phyloP scores from a whole-genome alignment of 2,888 invertebrate species.

The Polietes domitor region DNA sequence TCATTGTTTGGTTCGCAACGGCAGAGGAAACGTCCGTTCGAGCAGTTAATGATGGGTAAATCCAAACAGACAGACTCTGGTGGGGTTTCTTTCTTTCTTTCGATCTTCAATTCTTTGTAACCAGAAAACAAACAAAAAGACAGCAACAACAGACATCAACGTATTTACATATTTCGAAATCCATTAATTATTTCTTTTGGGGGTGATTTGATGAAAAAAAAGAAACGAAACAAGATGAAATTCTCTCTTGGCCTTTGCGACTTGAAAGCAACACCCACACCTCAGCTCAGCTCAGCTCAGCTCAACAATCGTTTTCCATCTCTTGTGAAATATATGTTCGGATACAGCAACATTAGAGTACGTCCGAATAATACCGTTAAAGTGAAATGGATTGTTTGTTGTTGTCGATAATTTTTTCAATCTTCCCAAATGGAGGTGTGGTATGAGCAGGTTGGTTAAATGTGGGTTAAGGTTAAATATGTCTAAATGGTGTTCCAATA shows the following conservation, averaged over 20 bases:
- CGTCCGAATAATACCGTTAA: conserved; percentile 39
- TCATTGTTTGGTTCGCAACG: conserved; percentile 13
- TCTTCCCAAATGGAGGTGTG: not conserved
- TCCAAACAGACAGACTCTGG: not conserved
- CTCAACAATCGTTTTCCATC: not conserved
- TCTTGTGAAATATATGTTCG: conserved; percentile 32
- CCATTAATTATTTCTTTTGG: conserved; percentile 46
- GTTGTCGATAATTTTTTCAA: not conserved
- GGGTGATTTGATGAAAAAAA: conserved; percentile 18
- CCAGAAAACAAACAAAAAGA: conserved; percentile 8
- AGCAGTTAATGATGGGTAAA: conserved; percentile 47
- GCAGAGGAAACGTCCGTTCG: conserved; percentile 25
- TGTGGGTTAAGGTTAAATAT: not conserved
- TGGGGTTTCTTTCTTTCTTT: not conserved
- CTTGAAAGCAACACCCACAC: conserved; percentile 59
- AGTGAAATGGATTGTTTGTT: conserved; percentile 27
- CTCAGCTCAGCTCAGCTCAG: no score
- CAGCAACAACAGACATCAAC: not conserved
- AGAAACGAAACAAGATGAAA: not conserved
- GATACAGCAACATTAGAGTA: not conserved
- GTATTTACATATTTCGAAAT: conserved; percentile 18
- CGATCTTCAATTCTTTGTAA: conserved; percentile 7
- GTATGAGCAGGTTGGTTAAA: conserved; percentile 19
- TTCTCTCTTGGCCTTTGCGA: conserved; percentile 3
- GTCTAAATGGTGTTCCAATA: no score